Evolutionary conservation across 2,113 vertebrate genomes (phyloP), one percentile per base, ranked within the genome.

Genomic region (Erythrocercus mccallii): DNA sequence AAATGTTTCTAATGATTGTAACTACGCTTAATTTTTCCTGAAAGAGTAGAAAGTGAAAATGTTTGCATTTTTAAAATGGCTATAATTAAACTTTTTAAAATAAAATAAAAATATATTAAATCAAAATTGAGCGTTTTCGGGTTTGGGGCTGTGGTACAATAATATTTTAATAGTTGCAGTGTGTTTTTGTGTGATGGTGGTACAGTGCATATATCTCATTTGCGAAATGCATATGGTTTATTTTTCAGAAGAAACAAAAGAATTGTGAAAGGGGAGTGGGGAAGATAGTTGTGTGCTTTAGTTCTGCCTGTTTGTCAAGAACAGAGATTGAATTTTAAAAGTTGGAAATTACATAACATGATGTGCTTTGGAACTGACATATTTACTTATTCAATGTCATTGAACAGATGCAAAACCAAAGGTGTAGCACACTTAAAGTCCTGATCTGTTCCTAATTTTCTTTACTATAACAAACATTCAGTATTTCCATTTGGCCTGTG

Each of bases 91-190:
- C 5, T 50, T 83, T 92, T 70, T 2, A 65, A 81, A 86, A 61
- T 69, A 42, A 70, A 85, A 47, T 45, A 11, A 92, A 92, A 92
- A 37, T 57, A 19, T 11, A n/a, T 54, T 79, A 25, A 73, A 84
- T 12, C 17, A 60, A 70, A 81, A 21, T 13, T 14, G 25, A 66
- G 31, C 1, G 0, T 0, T 35, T 72, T 81, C 0, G 2, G 38
- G 15, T 28, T 65, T 66, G 61, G 25, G 37, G 6, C 35, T 68
- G 23, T 72, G 30, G 21, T 78, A 33, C 37, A 50, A 5, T 57
- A 68, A 33, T 48, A 40, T 51, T 81, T 68, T 51, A 65, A 18
- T 33, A 78, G 8, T 42, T 62, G 30, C 30, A 61, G 30, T 16
- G 6, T 66, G 30, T 56, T 91, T 74, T 71, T 74, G 2, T 81